phyloP scores from a whole-genome alignment of 2,797 vertebrate species.

The Gobio occitaniae region DNA sequence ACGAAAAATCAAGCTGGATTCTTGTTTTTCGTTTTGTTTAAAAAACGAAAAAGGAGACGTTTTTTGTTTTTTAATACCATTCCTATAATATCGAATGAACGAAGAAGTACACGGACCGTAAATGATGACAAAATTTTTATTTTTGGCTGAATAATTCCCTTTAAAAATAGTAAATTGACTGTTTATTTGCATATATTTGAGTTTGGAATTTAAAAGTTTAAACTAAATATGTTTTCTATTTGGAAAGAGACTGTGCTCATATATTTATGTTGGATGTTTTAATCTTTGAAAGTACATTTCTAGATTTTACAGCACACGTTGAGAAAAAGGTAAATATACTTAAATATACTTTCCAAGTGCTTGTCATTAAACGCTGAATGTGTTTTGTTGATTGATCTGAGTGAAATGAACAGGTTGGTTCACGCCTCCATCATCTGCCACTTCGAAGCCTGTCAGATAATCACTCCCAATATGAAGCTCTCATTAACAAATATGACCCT shows the following conservation, averaged over 20 bases:
- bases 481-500: constrained; percentile 3
- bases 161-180: too few relatives aligned
- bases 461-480: background rate
- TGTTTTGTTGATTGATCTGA: constrained; percentile 49
- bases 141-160: too few relatives aligned
- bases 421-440: constrained; percentile 13
- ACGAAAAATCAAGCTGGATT: too few relatives aligned
- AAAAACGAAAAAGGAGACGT: too few relatives aligned
- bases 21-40: too few relatives aligned
- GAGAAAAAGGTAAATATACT: background rate
- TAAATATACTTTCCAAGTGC: background rate
- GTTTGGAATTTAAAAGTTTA: too few relatives aligned
- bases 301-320: background rate
- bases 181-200: too few relatives aligned
- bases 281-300: background rate
- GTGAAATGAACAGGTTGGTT: constrained; percentile 46
- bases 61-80: too few relatives aligned
- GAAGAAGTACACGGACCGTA: too few relatives aligned
- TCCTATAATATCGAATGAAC: too few relatives aligned
- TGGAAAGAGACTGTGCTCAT: background rate
- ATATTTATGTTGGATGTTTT: background rate
- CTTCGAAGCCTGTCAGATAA: constrained; percentile 30
- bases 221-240: background rate
- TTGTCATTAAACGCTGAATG: constrained; percentile 29
- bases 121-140: too few relatives aligned